phyloP scores from a whole-genome alignment of 2,888 invertebrate genomes.

The Chrysomela aeneicollis region DNA sequence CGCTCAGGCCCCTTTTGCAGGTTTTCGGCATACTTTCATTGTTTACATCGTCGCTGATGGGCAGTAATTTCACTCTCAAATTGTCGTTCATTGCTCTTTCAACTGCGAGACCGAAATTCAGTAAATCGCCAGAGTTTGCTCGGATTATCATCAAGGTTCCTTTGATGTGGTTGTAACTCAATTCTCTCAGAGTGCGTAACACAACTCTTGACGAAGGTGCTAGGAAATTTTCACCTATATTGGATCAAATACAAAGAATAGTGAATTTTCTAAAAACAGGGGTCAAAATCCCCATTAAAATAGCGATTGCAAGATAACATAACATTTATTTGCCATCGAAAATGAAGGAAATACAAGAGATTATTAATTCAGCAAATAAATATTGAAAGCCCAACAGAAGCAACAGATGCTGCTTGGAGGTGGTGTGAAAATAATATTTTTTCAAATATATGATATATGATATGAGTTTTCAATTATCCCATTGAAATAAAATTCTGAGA shows the following conservation, averaged over 20 bases:
- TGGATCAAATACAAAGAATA: conserved; percentile 8
- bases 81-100: conserved; percentile 74
- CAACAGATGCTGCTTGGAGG: no score
- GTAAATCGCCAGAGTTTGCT: conserved; percentile 80
- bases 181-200: conserved; percentile 54
- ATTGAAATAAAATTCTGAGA: no score
- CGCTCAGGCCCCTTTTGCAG: conserved; percentile 63
- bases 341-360: no score
- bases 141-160: conserved; percentile 78
- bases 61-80: conserved; percentile 64
- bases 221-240: conserved; percentile 52
- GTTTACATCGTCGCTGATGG: conserved; percentile 77
- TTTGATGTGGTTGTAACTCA: conserved; percentile 58
- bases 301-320: no score
- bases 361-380: no score
- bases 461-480: no score
- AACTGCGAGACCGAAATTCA: conserved; percentile 84
- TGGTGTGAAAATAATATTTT: no score
- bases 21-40: conserved; percentile 41
- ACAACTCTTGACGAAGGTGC: conserved; percentile 53
- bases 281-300: no score
- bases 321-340: no score
- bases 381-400: no score
- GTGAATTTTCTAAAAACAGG: no score
- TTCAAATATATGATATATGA: no score